These are phyloP conservation scores for Drosophila paracracens DNA, from an alignment of 2,888 invertebrate genomes.

Conservation along the genomic window DNA sequence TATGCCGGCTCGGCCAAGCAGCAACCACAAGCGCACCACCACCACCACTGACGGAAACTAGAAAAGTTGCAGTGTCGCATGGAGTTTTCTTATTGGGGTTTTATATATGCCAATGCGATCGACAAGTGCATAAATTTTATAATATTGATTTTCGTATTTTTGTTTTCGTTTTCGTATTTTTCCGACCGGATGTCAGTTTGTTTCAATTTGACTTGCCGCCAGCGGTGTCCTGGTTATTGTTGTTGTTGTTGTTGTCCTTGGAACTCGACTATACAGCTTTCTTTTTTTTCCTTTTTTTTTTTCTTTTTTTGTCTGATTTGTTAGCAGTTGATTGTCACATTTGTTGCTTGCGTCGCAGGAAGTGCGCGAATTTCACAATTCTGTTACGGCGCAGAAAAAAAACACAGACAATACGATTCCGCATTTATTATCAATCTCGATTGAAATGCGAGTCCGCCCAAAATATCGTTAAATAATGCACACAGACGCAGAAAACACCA, in stretches of 20 bases:
- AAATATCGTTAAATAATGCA: slow-evolving; percentile 47
- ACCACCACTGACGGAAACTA: slow-evolving; percentile 6
- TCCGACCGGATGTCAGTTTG: slow-evolving; percentile 23
- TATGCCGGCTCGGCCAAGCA: slow-evolving; percentile 6
- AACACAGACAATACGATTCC: slow-evolving; percentile 36
- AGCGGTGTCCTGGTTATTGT: slow-evolving; percentile 26
- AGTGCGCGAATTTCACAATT: slow-evolving; percentile 46
- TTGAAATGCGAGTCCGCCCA: slow-evolving; percentile 17
- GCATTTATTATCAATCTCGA: slow-evolving; percentile 52
- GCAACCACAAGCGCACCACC: slow-evolving; percentile 9
- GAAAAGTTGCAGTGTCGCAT: slow-evolving; percentile 42
- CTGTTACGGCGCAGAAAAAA: slow-evolving; percentile 11
- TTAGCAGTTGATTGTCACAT: slow-evolving; percentile 33
- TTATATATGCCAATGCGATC: background rate
- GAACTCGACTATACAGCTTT: background rate
- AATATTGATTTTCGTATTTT: slow-evolving; percentile 31
- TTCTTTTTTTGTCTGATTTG: slow-evolving; percentile 16
- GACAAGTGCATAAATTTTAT: slow-evolving; percentile 12
- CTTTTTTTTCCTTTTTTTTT: slow-evolving; percentile 20
- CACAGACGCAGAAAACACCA: slow-evolving; percentile 6
- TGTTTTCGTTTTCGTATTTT: slow-evolving; percentile 4
- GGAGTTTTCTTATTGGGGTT: slow-evolving; percentile 14
- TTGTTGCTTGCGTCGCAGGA: slow-evolving; percentile 38
- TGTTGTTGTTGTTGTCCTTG: slow-evolving; percentile 9
- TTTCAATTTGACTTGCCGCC: slow-evolving; percentile 48